Evolutionary conservation across 2,888 invertebrate species (phyloP), one percentile per base, ranked within the genome.

Genomic region (Lacanobia oleracea): DNA sequence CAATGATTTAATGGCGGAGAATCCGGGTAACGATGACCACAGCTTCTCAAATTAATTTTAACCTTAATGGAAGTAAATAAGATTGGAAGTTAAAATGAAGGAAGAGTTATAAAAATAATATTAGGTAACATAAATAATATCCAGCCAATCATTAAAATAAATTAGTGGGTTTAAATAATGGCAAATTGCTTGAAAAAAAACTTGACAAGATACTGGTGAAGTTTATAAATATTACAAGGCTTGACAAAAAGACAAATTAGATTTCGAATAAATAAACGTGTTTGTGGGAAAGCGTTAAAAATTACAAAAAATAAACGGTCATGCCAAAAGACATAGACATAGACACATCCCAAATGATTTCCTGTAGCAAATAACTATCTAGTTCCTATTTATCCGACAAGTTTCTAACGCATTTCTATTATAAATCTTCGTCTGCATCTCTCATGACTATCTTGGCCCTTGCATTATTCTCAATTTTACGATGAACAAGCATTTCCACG

Each of bases 21-120:
- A 86, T 84, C 81, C 85, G 84, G 85, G 83, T 85, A 70, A 81
- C 73, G 64, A 77, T 80, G 79, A 75, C 68, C 60, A 77, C 27
- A 21, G 6, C 65, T 70, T 60, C 68, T 72, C 64, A 73, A 27
- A 43, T 12, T 0, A 75, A 75, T 71, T 27, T 75, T 62, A 85
- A 82, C 85, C 78, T 84, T 80, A 81, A 12, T 2, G 0, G 37
- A 40, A 67, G 12, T 37, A 3, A 1, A 51, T 65, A 82, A 81
- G 75, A 71, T 79, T 71, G 61, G 23, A 62, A 77, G 67, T 79
- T 33, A 21, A 33, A 33, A 63, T 45, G 27, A 53, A 37, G 45
- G 14, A 14, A n/a, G 21, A 18, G 6, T n/a, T 14, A 53, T 9
- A 27, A 74, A 72, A 63, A 69, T 33, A 4, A n/a, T 10, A 81